phyloP scores from a whole-genome alignment of 2,797 vertebrate genomes.

The Rhabdophis nuchalis region DNA sequence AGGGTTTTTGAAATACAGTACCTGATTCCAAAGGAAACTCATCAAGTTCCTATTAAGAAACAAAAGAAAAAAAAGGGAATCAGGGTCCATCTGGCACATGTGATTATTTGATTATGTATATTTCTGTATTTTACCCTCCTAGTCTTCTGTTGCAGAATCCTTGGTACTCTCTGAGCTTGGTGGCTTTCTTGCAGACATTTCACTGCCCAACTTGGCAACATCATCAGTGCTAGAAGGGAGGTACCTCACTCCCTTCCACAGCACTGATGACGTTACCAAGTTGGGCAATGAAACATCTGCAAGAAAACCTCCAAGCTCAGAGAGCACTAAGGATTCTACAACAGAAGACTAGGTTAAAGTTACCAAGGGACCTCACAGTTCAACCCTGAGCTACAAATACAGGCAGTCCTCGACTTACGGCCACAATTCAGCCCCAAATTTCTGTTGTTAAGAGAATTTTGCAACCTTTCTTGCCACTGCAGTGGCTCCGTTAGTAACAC shows the following conservation, averaged over 20 bases:
- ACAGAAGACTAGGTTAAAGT: too few species aligned
- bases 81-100: too few species aligned
- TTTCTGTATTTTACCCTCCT: background rate
- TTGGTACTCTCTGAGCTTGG: background rate
- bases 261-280: background rate
- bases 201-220: background rate
- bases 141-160: background rate
- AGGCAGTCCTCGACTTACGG: too few species aligned
- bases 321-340: too few species aligned
- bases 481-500: too few species aligned
- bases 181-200: background rate
- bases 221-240: background rate
- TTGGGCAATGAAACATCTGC: background rate
- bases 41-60: slow-evolving; percentile 65
- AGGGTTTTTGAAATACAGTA: slow-evolving; percentile 75
- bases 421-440: too few species aligned
- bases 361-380: too few species aligned
- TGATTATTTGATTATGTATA: background rate
- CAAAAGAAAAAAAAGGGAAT: background rate
- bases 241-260: background rate
- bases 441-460: too few species aligned
- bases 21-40: slow-evolving; percentile 83
- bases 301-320: background rate
- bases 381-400: too few species aligned
- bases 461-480: too few species aligned